Evolutionary conservation across 2,797 vertebrate genomes (phyloP).

Genomic region (Urocyon cinereoargenteus): DNA sequence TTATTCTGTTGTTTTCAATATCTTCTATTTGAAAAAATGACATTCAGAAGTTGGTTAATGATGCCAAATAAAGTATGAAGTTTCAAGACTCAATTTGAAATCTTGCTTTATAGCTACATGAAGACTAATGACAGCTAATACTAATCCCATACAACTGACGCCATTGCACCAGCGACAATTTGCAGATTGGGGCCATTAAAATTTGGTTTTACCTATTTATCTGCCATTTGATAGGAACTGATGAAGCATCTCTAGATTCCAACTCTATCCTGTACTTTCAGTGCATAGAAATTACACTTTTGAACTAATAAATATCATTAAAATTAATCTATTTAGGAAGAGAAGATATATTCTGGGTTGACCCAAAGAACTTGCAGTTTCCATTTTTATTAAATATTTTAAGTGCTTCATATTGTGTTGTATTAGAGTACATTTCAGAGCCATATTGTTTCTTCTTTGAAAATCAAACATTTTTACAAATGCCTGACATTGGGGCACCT

Average conservation of each 20-base stretch:
- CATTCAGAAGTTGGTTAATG: not conserved
- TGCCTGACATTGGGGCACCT: not conserved
- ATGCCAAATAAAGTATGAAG: not conserved
- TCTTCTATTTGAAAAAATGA: not conserved
- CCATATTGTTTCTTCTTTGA: not conserved
- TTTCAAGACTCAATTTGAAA: not conserved
- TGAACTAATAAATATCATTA: not conserved
- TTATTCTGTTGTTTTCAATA: not conserved
- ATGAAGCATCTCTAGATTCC: not conserved
- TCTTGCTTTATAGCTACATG: not conserved
- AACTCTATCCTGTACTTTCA: not conserved
- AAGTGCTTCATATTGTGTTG: not conserved
- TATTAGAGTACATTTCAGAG: not conserved
- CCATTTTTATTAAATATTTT: not conserved
- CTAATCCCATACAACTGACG: not conserved
- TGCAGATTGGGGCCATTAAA: not conserved
- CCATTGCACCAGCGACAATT: not conserved
- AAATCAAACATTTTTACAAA: not conserved
- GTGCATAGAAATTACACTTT: not conserved
- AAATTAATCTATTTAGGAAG: not conserved
- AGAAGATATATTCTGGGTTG: not conserved
- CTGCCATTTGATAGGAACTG: not conserved
- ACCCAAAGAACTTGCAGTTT: not conserved
- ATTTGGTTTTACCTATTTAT: not conserved
- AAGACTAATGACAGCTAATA: not conserved